Percentiles rank a stretch among this genome's conserved stretches.
Evolutionary conservation across 2,113 vertebrate genomes (phyloP).

Genomic region (Lates calcarifer): DNA sequence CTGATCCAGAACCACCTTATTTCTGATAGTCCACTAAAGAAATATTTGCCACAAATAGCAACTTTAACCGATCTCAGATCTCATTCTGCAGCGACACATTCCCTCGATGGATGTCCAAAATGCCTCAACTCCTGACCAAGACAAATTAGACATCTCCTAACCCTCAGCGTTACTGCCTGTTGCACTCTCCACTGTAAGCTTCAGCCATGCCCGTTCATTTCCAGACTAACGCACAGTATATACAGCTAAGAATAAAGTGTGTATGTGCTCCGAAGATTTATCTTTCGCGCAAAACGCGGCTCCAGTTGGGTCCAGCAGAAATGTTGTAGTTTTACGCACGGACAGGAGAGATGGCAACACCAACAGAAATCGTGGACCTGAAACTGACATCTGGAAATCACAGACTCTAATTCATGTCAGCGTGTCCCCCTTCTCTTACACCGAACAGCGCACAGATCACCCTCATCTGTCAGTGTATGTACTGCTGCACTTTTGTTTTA

Average conservation of each 20-base stretch:
- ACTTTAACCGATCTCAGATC: not conserved
- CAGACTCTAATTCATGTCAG: not conserved
- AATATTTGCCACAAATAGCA: not conserved
- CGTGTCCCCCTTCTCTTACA: not conserved
- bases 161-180: slow-evolving; percentile 43
- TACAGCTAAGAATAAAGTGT: not conserved
- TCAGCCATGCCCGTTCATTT: not conserved
- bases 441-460: not conserved
- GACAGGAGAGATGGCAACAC: not conserved
- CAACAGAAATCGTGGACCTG: not conserved
- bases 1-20: not conserved
- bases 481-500: not conserved
- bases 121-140: not conserved
- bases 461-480: not conserved
- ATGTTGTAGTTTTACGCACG: slow-evolving; percentile 4
- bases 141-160: not conserved
- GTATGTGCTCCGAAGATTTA: not conserved
- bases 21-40: not conserved
- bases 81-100: not conserved
- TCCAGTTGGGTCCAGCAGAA: not conserved
- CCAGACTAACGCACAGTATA: not conserved
- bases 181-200: slow-evolving; percentile 17
- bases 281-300: not conserved
- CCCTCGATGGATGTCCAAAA: not conserved
- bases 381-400: slow-evolving; percentile 41